phyloP scores from a whole-genome alignment of 2,888 invertebrate species.

The Lithophane leautieri region DNA sequence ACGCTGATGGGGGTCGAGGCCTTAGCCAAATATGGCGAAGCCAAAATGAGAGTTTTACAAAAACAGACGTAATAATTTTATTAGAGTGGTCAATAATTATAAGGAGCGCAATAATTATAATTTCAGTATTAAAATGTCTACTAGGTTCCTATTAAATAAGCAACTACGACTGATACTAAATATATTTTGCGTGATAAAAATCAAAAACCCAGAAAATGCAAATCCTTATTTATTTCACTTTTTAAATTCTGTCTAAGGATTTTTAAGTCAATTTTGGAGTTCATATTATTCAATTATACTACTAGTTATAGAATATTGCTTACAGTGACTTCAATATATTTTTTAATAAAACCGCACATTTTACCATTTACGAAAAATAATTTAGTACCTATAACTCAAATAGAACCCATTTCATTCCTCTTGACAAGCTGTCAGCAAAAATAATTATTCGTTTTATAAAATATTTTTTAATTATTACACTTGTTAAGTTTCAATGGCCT shows the following conservation, averaged over 20 bases:
- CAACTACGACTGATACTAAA: background rate
- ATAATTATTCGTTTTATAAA: background rate
- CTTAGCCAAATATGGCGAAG: too few species aligned
- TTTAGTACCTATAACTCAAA: too few species aligned
- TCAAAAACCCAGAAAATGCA: background rate
- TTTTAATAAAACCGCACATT: background rate
- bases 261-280: constrained; percentile 8
- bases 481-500: background rate
- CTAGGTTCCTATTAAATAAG: too few species aligned
- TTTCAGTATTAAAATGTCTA: too few species aligned
- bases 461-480: background rate
- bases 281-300: background rate
- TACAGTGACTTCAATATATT: background rate
- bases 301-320: background rate
- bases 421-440: background rate
- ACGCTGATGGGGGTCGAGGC: too few species aligned
- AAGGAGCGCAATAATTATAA: too few species aligned
- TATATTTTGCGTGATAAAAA: constrained; percentile 2
- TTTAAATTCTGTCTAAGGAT: constrained; percentile 48
- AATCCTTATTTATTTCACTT: constrained; percentile 13
- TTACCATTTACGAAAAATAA: background rate
- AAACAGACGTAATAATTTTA: too few species aligned
- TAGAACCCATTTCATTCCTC: background rate
- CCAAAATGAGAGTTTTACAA: too few species aligned
- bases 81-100: too few species aligned